Percentiles rank a stretch among this genome's conserved stretches.
These are phyloP conservation scores for Anolis carolinensis DNA, from an alignment of 2,113 vertebrate genomes.

Conservation along the genomic window DNA sequence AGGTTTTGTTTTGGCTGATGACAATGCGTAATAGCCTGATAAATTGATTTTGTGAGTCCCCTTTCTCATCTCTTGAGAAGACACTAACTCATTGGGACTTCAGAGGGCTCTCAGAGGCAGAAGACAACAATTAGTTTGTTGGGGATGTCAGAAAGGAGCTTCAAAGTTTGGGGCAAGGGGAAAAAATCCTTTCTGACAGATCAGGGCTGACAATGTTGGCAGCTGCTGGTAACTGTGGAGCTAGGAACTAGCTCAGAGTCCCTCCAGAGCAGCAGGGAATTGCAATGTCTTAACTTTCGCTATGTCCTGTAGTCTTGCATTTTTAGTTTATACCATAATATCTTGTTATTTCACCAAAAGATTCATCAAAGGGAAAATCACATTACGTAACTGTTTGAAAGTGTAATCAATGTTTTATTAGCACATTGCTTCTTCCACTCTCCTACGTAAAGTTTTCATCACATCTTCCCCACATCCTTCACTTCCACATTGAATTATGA, in stretches of 20 bases:
- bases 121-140: constrained; percentile 98
- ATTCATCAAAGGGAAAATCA: neutral
- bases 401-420: neutral
- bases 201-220: constrained; percentile 88
- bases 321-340: constrained; percentile 7
- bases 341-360: neutral
- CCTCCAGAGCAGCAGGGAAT: constrained; percentile 57
- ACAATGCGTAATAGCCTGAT: constrained; percentile 87
- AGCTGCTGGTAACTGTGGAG: constrained; percentile 77
- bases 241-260: constrained; percentile 67
- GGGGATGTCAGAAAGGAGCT: constrained; percentile 90
- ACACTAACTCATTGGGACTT: constrained; percentile 96
- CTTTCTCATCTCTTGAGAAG: constrained; percentile 87
- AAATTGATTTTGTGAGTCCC: constrained; percentile 87
- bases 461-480: neutral
- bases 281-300: constrained; percentile 68
- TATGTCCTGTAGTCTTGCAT: neutral
- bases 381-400: constrained; percentile 19
- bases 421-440: neutral
- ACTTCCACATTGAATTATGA: neutral
- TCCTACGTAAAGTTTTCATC: neutral
- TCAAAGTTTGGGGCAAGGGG: constrained; percentile 83
- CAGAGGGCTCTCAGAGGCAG: constrained; percentile 83
- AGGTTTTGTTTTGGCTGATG: constrained; percentile 86
- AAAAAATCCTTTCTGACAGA: constrained; percentile 92